Evolutionary conservation across 2,113 vertebrate species (phyloP).

Genomic region (Tricholaema leucomelas): DNA sequence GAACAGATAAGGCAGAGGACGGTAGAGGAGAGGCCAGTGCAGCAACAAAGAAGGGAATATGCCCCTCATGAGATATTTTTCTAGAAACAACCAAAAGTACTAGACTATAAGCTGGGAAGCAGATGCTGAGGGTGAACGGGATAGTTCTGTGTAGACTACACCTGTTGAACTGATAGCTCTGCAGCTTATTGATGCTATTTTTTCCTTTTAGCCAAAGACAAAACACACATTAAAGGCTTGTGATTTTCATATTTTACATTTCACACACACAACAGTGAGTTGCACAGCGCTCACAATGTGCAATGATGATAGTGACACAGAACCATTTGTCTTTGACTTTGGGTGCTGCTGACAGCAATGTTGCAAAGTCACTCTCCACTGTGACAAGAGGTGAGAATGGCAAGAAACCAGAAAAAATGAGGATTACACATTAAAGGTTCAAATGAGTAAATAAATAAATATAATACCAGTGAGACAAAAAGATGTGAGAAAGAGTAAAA

Average conservation of each 20-base stretch:
- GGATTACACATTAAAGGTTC: background rate
- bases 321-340: background rate
- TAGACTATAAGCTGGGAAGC: background rate
- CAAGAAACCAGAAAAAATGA: background rate
- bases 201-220: background rate
- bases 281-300: background rate
- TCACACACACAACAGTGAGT: background rate
- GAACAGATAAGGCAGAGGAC: background rate
- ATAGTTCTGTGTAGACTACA: rapidly evolving
- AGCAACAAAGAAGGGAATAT: background rate
- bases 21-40: background rate
- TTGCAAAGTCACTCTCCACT: background rate
- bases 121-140: background rate
- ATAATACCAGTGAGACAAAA: background rate
- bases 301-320: background rate
- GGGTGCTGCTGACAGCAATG: background rate
- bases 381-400: background rate
- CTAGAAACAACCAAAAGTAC: background rate
- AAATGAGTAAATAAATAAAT: background rate
- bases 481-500: background rate
- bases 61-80: background rate
- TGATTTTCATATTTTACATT: background rate
- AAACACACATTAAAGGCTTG: rapidly evolving
- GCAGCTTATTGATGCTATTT: background rate
- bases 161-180: background rate